A percentile compares a stretch with the other conserved stretches of the same genome.
phyloP scores from a whole-genome alignment of 2,113 vertebrate species.

The Python bivittatus region DNA sequence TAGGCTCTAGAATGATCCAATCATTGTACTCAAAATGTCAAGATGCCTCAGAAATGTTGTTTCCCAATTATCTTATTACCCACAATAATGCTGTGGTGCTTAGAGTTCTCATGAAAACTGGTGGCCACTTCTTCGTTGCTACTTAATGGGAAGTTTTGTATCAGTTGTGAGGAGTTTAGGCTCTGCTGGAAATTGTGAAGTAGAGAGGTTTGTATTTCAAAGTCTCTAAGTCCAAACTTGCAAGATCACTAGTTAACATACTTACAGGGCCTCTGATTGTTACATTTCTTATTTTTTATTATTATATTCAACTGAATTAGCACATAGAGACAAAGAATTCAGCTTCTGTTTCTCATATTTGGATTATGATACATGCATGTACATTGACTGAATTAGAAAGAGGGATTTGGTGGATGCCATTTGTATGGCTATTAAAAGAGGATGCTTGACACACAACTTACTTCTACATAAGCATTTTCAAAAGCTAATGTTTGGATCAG shows the following conservation, averaged over 20 bases:
- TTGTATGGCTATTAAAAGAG: slow-evolving; percentile 22
- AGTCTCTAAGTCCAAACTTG: neutral
- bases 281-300: neutral
- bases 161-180: neutral
- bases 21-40: neutral
- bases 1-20: neutral
- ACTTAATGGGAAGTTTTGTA: neutral
- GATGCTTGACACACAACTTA: slow-evolving; percentile 1
- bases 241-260: neutral
- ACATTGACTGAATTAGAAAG: neutral
- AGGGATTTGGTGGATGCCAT: neutral
- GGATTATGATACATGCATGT: neutral
- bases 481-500: neutral
- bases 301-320: neutral
- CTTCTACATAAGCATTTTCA: neutral
- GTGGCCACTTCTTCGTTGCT: neutral
- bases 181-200: neutral
- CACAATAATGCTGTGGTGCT: neutral
- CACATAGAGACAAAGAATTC: neutral
- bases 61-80: neutral
- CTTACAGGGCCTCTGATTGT: neutral
- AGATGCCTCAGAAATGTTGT: neutral
- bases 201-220: neutral
- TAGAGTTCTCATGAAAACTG: neutral
- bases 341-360: neutral